phyloP scores from a whole-genome alignment of 2,797 vertebrate species.

The Pelochelys cantorii region DNA sequence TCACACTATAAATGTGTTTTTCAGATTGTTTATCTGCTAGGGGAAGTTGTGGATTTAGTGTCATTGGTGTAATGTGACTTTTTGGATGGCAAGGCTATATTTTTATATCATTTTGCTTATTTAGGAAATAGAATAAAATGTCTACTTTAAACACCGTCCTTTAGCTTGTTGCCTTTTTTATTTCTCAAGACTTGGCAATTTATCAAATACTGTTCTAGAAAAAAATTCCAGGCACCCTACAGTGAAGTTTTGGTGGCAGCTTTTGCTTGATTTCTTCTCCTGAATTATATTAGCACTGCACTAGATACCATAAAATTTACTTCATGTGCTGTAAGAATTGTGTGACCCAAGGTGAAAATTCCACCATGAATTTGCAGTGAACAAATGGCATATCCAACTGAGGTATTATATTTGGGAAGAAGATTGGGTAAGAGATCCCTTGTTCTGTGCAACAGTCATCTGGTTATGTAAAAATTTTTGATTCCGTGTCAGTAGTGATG shows the following conservation, averaged over 20 bases:
- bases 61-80: constrained; percentile 47
- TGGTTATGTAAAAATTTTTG: too few species aligned
- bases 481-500: not conserved
- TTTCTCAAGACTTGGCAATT: constrained; percentile 45
- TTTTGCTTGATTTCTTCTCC: too few species aligned
- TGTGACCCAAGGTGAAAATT: not conserved
- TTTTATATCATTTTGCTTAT: constrained; percentile 65
- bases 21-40: constrained; percentile 47
- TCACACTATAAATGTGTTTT: constrained; percentile 37
- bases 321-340: too few species aligned
- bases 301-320: not conserved
- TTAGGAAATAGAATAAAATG: constrained; percentile 57
- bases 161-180: constrained; percentile 58
- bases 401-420: not conserved
- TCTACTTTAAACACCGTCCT: constrained; percentile 51
- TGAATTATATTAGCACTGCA: not conserved
- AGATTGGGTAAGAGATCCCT: not conserved
- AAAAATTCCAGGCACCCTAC: not conserved
- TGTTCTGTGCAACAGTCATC: not conserved
- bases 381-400: too few species aligned
- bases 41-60: constrained; percentile 32
- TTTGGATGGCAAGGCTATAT: constrained; percentile 60
- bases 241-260: too few species aligned
- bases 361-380: too few species aligned
- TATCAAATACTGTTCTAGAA: not conserved